These are phyloP conservation scores for Urocyon cinereoargenteus DNA, from an alignment of 2,797 vertebrate genomes.

Conservation along the genomic window DNA sequence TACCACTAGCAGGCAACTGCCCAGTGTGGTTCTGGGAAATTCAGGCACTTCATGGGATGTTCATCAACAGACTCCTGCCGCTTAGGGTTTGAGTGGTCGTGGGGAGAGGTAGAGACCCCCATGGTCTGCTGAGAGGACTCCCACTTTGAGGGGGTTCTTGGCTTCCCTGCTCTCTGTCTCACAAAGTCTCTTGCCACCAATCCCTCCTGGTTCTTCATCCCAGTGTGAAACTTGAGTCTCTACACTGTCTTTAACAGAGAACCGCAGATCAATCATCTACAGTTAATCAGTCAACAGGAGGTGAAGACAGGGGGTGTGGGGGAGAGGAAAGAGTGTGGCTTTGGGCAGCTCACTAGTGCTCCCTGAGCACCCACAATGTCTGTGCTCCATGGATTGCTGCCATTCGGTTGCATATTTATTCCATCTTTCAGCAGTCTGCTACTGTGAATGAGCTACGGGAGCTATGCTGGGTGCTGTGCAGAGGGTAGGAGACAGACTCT, in stretches of 20 bases:
- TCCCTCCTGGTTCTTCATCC: not conserved
- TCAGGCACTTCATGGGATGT: not conserved
- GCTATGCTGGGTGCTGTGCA: not conserved
- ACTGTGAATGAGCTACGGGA: not conserved
- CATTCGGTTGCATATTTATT: not conserved
- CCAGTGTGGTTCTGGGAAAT: not conserved
- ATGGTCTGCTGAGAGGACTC: not conserved
- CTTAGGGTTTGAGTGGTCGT: not conserved
- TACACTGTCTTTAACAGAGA: conserved; percentile 1
- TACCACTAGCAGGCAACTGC: not conserved
- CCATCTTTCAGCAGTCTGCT: not conserved
- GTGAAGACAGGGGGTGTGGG: not conserved
- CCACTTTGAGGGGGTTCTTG: not conserved
- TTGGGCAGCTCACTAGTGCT: not conserved
- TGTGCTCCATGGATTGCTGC: accelerated
- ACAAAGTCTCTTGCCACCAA: not conserved
- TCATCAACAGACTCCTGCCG: not conserved
- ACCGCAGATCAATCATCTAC: not conserved
- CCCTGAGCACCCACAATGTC: accelerated
- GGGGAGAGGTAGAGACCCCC: not conserved
- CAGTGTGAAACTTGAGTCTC: not conserved
- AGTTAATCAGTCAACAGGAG: not conserved
- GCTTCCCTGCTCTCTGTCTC: not conserved
- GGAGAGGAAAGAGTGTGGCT: not conserved
- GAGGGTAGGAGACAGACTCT: not conserved